Evolutionary conservation across 2,113 vertebrate genomes (phyloP).

Genomic region (Piliocolobus tephrosceles): DNA sequence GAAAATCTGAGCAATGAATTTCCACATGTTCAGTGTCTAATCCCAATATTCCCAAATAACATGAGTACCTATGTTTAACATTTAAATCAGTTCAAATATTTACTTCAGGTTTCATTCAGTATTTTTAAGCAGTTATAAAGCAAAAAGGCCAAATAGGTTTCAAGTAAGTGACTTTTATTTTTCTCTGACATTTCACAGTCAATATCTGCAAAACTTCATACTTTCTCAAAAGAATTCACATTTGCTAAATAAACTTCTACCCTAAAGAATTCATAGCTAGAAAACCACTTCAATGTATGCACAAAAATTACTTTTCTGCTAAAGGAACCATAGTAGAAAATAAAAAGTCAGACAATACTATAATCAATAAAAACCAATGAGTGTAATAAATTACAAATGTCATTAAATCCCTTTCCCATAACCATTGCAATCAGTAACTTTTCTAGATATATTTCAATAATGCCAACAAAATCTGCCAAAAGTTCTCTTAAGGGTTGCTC

Average conservation of each 20-base stretch:
- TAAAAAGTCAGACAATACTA: slow-evolving; percentile 58
- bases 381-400: slow-evolving; percentile 77
- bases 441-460: slow-evolving; percentile 5
- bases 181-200: slow-evolving; percentile 83
- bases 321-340: slow-evolving; percentile 53
- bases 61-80: background rate
- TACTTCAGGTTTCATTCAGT: background rate
- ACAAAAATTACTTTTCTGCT: slow-evolving; percentile 73
- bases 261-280: slow-evolving; percentile 75
- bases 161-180: slow-evolving; percentile 84
- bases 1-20: background rate
- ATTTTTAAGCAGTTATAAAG: slow-evolving; percentile 32
- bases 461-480: slow-evolving; percentile 45
- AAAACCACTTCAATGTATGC: slow-evolving; percentile 74
- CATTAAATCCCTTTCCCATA: slow-evolving; percentile 59
- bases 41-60: background rate
- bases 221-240: slow-evolving; percentile 79
- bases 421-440: slow-evolving; percentile 43
- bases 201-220: slow-evolving; percentile 81
- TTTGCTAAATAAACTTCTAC: slow-evolving; percentile 74
- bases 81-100: background rate
- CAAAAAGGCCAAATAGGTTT: slow-evolving; percentile 62
- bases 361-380: slow-evolving; percentile 73
- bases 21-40: background rate
- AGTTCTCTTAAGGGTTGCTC: background rate